Base-by-base conservation (phyloP, 2,888 invertebrate genomes). In the Callinectes sapidus region DNA sequence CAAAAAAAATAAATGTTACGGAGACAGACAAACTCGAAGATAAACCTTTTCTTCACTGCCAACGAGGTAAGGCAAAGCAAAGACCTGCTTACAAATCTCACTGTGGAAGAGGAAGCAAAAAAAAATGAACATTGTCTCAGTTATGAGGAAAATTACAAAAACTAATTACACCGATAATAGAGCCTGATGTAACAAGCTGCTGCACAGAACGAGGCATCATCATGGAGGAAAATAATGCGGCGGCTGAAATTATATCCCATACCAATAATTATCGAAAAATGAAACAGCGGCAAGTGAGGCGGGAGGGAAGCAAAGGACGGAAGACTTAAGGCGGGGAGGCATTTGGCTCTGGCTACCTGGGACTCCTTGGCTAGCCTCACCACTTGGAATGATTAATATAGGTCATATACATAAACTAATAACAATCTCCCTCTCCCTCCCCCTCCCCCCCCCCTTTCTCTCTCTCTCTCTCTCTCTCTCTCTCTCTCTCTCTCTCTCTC, bases 391-490 rank as follows among this genome's bases (percentile, higher is more conserved):
- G 13, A 71, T 71, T 71, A 71, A 71, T 28, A 71, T 28, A 71
- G 13, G 10, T 13, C 71, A 71, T 28, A 71, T 61, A 61, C 1
- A 61, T 61, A 61, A 61, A 61, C 23, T 61, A 61, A 61, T 61
- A 61, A 23, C 23, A 61, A 13, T 71, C 28, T 71, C 71, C n/a
- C 28, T 71, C 71, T 28, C 28, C 10, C n/a, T 71, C 71, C 2
- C 28, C 10, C 28, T 71, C 71, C n/a, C 28, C 28, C 10, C n/a
- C 28, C 71, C 2, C 28, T 1, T 23, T 71, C 71, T 71, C n/a
- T 10, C 71, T 71, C 71, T 71, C 71, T 28, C 71, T 71, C 71
- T 71, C 71, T 28, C 71, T 71, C 71, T 71, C 71, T 71, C 71
- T 28, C 71, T 71, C 71, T 71, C 61, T 18, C 61, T 61, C 61